Evolutionary conservation across 2,113 vertebrate genomes (phyloP).

Genomic region (Gallinago undulata): DNA sequence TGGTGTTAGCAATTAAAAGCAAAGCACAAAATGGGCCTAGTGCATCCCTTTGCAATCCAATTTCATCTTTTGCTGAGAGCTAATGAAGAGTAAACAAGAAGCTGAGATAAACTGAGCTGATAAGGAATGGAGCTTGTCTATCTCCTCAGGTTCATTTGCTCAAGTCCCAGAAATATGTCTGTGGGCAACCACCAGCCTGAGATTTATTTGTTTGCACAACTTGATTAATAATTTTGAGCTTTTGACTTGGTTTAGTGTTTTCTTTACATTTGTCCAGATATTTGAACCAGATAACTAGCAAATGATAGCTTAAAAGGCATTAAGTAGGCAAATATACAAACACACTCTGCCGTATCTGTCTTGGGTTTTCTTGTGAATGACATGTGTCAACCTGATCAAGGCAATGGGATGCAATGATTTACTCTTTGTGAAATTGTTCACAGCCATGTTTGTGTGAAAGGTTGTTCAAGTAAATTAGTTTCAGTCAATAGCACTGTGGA

Average conservation of each 20-base stretch:
- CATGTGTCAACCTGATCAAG: conserved; percentile 30
- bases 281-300: conserved; percentile 68
- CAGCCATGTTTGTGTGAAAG: neutral
- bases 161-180: conserved; percentile 13
- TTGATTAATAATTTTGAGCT: conserved; percentile 85
- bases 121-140: conserved; percentile 4
- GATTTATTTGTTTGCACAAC: conserved; percentile 77
- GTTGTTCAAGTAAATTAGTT: conserved; percentile 53
- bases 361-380: neutral
- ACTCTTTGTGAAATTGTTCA: neutral
- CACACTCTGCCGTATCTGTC: neutral
- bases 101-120: conserved; percentile 40
- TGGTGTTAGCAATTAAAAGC: conserved; percentile 26
- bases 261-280: conserved; percentile 72
- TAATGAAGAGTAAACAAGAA: conserved; percentile 60
- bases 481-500: conserved; percentile 7
- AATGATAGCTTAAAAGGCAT: conserved; percentile 64
- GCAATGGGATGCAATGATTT: conserved; percentile 1
- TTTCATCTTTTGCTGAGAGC: conserved; percentile 40
- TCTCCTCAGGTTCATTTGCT: neutral
- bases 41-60: conserved; percentile 5
- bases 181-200: neutral
- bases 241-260: conserved; percentile 78
- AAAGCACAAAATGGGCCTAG: neutral
- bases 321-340: conserved; percentile 44